These are phyloP conservation scores for Acrocephalus arundinaceus DNA, from an alignment of 2,113 vertebrate species.

Conservation along the genomic window DNA sequence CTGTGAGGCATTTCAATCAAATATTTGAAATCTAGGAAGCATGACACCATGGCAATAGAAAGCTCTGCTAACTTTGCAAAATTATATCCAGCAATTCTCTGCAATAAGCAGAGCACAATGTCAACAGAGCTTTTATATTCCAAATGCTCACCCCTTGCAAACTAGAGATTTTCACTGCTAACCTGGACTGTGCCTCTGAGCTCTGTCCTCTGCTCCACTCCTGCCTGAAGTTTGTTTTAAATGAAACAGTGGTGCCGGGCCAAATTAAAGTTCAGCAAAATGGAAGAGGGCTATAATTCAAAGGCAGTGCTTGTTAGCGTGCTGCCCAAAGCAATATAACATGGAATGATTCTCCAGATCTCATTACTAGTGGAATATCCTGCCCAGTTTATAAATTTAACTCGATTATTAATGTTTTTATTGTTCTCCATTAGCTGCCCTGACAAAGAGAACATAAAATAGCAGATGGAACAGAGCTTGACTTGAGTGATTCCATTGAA, in stretches of 20 bases:
- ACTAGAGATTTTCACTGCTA: neutral
- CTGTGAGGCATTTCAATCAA: conserved; percentile 16
- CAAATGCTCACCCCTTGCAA: neutral
- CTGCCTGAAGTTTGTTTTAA: neutral
- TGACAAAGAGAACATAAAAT: conserved; percentile 9
- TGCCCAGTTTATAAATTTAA: conserved; percentile 50
- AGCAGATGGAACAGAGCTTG: neutral
- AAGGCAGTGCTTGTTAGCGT: conserved; percentile 16
- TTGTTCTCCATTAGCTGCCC: conserved; percentile 41
- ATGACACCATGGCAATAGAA: conserved; percentile 13
- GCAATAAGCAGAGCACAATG: conserved; percentile 23
- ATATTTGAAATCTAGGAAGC: conserved; percentile 42
- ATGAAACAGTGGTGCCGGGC: neutral
- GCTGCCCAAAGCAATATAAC: conserved; percentile 37
- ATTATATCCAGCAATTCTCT: conserved; percentile 4
- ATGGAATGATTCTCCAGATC: conserved; percentile 32
- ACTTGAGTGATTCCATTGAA: neutral
- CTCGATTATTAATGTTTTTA: conserved; percentile 55
- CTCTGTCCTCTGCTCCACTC: neutral
- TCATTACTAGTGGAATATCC: conserved; percentile 35
- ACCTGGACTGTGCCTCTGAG: neutral
- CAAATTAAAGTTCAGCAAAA: conserved; percentile 54
- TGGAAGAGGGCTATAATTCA: conserved; percentile 14
- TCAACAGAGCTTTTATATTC: neutral
- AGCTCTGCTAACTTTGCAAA: conserved; percentile 16